Base-by-base conservation (phyloP, 2,797 vertebrate species). In the Pseudocheirus occidentalis region DNA sequence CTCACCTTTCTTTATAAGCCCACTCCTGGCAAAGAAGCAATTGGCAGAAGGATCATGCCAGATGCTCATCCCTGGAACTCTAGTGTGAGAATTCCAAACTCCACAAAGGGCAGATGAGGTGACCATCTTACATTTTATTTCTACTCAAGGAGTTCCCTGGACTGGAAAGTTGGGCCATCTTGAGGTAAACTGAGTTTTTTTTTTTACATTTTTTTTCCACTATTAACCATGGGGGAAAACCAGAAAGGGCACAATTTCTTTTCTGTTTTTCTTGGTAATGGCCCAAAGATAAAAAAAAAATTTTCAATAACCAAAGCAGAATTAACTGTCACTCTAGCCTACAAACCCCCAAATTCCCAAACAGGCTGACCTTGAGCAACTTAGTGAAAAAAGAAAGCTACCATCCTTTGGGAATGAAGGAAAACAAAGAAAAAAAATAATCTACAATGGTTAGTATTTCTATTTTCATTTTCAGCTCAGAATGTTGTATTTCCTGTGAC, bases 261-360 rank as follows among this genome's bases (percentile, higher is more conserved):
- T 2, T 94, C 31, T 95, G 0, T 94, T 95, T 90, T 94, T 97
- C 53, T 93, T 92, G 92, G 59, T 92, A 93, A 81, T 56, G 34
- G 2, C 93, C 55, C 92, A 95, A 96, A 53, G 56, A 91, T 96
- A 96, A 97, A 98, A 96, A 94, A 94, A 96, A 94, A 94, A 21
- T 97, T 96, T 98, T 97, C 92, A 98, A n/a, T 92, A 96, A 96
- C 97, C 95, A 97, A 97, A 97, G 93, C 9, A 95, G 93, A 96
- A 95, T 93, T 95, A 98, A 95, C 94, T 96, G 90, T 95, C 94
- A 97, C 96, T 98, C 91, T 46, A 95, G 18, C 18, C 73, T 57
- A 52, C 91, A 92, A 92, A 87, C 31, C 21, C 1, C 11, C 91
- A 94, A 94, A 93, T 87, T 93, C 46, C 96, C 97, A 97, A 97